Evolutionary conservation across 2,113 vertebrate species (phyloP).

Genomic region (Hemichromis elongatus): DNA sequence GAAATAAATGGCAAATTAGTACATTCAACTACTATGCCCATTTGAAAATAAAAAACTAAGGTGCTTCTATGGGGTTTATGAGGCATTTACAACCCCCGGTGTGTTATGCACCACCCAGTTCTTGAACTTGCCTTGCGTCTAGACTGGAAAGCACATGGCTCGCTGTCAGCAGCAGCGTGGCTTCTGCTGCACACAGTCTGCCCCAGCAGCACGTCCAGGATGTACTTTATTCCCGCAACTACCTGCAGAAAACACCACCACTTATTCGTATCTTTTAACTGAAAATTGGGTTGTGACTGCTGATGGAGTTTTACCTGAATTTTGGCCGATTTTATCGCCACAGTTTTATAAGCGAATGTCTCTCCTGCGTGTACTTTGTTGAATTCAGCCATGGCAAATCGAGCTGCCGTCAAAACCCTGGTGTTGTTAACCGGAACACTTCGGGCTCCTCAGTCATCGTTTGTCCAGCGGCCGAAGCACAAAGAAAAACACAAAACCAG

Average conservation of each 20-base stretch:
- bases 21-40: neutral
- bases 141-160: neutral
- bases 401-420: neutral
- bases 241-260: neutral
- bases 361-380: neutral
- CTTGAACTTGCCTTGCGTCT: conserved; percentile 16
- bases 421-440: neutral
- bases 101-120: neutral
- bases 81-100: neutral
- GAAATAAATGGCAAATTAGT: conserved; percentile 2
- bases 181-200: neutral
- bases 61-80: neutral
- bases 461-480: neutral
- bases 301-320: conserved; percentile 19
- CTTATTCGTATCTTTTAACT: neutral
- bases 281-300: neutral
- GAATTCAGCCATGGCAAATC: conserved; percentile 26
- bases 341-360: neutral
- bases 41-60: accelerated
- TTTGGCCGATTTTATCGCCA: conserved; percentile 19
- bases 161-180: neutral
- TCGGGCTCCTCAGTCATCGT: neutral
- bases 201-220: conserved; percentile 18
- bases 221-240: conserved; percentile 40
- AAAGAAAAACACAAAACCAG: neutral